Evolutionary conservation across 2,888 invertebrate genomes (phyloP).

Genomic region (Oscheius sp.): DNA sequence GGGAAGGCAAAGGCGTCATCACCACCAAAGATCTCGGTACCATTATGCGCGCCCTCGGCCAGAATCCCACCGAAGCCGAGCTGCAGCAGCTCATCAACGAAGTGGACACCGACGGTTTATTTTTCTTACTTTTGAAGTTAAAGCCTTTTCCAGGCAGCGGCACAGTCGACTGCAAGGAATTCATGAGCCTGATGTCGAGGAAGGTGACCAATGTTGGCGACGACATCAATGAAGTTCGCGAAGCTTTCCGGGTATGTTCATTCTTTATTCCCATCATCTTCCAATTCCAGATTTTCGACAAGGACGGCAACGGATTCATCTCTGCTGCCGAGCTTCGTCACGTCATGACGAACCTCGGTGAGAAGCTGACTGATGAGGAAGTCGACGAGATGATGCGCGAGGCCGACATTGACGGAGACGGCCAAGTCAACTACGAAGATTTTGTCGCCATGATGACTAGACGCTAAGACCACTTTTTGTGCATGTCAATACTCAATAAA

Average conservation of each 20-base stretch:
- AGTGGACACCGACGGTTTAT: slow-evolving; percentile 83
- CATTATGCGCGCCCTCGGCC: slow-evolving; percentile 88
- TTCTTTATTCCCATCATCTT: neutral
- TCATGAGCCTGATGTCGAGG: slow-evolving; percentile 99
- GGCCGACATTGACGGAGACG: slow-evolving; percentile 98
- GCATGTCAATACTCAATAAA: too few species aligned
- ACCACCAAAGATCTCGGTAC: slow-evolving; percentile 99
- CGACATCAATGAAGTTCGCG: slow-evolving; percentile 93
- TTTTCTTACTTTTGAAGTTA: neutral
- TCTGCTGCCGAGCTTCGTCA: slow-evolving; percentile 97
- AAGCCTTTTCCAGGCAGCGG: slow-evolving; percentile 85
- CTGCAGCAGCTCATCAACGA: slow-evolving; percentile 99
- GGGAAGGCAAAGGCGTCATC: slow-evolving; percentile 96
- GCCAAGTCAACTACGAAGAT: slow-evolving; percentile 90
- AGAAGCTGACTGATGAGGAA: slow-evolving; percentile 98
- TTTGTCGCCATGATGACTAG: slow-evolving; percentile 25
- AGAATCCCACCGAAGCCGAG: slow-evolving; percentile 99
- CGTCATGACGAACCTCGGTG: slow-evolving; percentile 99
- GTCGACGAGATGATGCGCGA: slow-evolving; percentile 98
- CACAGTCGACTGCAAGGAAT: slow-evolving; percentile 99
- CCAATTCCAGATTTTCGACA: slow-evolving; percentile 82
- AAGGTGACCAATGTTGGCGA: slow-evolving; percentile 92
- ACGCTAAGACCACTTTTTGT: neutral
- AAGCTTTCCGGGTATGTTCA: slow-evolving; percentile 87
- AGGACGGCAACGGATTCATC: slow-evolving; percentile 99